These are phyloP conservation scores for Harmothoe impar DNA, from an alignment of 2,888 invertebrate species.

Conservation along the genomic window DNA sequence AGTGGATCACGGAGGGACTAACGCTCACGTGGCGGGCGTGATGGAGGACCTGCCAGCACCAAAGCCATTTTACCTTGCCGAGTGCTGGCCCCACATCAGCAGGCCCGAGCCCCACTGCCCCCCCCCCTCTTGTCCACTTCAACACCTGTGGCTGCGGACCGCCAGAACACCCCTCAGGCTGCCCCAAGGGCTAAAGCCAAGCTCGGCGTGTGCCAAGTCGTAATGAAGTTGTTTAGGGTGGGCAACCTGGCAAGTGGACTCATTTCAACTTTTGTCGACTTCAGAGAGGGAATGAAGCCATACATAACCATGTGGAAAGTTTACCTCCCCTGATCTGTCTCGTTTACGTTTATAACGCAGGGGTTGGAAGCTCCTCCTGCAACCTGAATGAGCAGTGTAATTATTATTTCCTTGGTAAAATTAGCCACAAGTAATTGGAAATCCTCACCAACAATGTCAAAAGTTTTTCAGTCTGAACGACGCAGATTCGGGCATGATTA, in stretches of 20 bases:
- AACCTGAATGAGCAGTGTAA: neutral
- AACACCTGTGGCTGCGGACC: conserved; percentile 12
- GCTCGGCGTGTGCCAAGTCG: neutral
- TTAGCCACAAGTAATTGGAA: conserved; percentile 25
- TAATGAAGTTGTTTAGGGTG: conserved; percentile 7
- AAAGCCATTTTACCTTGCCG: conserved; percentile 43
- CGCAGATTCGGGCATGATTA: conserved; percentile 26
- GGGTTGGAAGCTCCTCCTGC: neutral
- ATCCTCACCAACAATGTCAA: conserved; percentile 8
- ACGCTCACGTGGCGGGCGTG: neutral
- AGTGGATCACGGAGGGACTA: conserved; percentile 42
- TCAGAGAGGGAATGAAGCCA: neutral
- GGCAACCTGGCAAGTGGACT: too few relatives aligned
- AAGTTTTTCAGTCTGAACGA: neutral
- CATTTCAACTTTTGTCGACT: too few relatives aligned
- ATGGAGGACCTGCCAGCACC: conserved; percentile 38
- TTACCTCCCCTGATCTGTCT: too few relatives aligned
- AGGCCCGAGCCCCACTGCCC: neutral
- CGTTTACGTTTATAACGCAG: too few relatives aligned
- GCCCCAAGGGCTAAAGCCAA: too few relatives aligned
- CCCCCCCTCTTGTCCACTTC: neutral
- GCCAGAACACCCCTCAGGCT: neutral
- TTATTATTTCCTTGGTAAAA: neutral
- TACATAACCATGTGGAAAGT: neutral
- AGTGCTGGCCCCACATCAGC: conserved; percentile 28